These are phyloP conservation scores for Pangasius krempfi DNA, from an alignment of 2,797 vertebrate genomes.

Conservation along the genomic window DNA sequence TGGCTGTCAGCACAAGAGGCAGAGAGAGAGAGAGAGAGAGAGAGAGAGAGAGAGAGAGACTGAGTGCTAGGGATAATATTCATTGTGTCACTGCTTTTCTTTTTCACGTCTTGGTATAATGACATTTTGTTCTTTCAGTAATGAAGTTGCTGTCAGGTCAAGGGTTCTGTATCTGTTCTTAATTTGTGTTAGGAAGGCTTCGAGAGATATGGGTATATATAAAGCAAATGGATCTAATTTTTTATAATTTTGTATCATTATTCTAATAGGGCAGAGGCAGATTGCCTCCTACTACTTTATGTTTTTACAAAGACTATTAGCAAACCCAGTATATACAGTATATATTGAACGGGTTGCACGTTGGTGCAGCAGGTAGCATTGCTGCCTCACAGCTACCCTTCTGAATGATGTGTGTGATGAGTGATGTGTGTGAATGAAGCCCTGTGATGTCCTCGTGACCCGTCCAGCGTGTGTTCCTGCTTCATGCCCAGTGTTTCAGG, in stretches of 20 bases:
- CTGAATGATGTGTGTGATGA: no score
- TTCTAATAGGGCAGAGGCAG: not conserved
- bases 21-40: constrained; percentile 37
- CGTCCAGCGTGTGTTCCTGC: not conserved
- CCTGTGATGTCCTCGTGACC: not conserved
- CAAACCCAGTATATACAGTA: not conserved
- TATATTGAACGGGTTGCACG: not conserved
- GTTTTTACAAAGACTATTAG: not conserved
- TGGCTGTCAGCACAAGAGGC: constrained; percentile 63
- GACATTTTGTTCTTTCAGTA: constrained; percentile 47
- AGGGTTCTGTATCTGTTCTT: constrained; percentile 23
- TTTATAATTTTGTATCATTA: not conserved
- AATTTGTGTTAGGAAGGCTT: constrained; percentile 23
- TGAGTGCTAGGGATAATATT: constrained; percentile 49
- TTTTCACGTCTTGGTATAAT: constrained; percentile 36
- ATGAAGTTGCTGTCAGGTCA: constrained; percentile 49
- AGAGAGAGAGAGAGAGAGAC: constrained; percentile 42
- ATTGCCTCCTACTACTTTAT: not conserved
- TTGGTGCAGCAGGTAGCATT: not conserved
- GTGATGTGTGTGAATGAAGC: not conserved
- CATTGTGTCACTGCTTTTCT: constrained; percentile 40
- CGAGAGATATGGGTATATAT: not conserved
- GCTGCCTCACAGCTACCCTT: not conserved
- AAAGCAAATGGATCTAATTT: not conserved
- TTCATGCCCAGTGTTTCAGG: not conserved